Evolutionary conservation across 2,797 vertebrate species (phyloP).

Genomic region (Clarias platycephalus): DNA sequence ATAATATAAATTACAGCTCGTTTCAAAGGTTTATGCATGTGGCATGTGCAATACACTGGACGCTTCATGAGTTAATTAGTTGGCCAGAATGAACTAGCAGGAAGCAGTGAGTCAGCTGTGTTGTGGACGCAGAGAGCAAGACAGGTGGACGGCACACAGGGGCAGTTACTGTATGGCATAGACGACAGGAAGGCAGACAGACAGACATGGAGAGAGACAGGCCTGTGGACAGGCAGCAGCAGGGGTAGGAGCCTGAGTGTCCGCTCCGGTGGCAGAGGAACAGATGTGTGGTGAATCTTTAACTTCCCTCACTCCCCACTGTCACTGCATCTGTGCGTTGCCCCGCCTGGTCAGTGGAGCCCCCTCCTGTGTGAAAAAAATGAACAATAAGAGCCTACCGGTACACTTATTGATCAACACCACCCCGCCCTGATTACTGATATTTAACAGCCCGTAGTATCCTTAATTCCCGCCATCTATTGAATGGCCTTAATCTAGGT

Average conservation of each 20-base stretch:
- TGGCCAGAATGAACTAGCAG: slow-evolving; percentile 12
- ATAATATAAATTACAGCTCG: neutral
- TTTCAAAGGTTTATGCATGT: neutral
- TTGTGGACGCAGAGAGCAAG: slow-evolving; percentile 26
- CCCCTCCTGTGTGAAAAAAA: slow-evolving; percentile 60
- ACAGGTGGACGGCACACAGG: slow-evolving; percentile 55
- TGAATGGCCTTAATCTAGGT: slow-evolving; percentile 39
- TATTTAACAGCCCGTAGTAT: slow-evolving; percentile 75
- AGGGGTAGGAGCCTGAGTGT: slow-evolving; percentile 60
- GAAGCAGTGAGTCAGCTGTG: slow-evolving; percentile 43
- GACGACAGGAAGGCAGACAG: slow-evolving; percentile 53
- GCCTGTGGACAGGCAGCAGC: slow-evolving; percentile 50
- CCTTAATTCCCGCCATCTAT: slow-evolving; percentile 69
- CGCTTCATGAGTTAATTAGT: neutral
- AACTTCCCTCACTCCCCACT: slow-evolving; percentile 70
- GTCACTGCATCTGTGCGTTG: slow-evolving; percentile 75
- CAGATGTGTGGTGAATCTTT: slow-evolving; percentile 84
- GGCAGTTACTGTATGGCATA: slow-evolving; percentile 48
- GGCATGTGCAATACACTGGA: neutral
- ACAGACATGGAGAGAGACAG: slow-evolving; percentile 59
- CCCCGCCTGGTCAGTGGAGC: slow-evolving; percentile 54
- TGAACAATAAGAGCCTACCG: slow-evolving; percentile 67
- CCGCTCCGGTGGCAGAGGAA: slow-evolving; percentile 61
- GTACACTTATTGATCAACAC: slow-evolving; percentile 77
- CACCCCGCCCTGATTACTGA: slow-evolving; percentile 60